Conservation (phyloP, 2,888 invertebrate genomes). For the Perizoma affinitatum region DNA sequence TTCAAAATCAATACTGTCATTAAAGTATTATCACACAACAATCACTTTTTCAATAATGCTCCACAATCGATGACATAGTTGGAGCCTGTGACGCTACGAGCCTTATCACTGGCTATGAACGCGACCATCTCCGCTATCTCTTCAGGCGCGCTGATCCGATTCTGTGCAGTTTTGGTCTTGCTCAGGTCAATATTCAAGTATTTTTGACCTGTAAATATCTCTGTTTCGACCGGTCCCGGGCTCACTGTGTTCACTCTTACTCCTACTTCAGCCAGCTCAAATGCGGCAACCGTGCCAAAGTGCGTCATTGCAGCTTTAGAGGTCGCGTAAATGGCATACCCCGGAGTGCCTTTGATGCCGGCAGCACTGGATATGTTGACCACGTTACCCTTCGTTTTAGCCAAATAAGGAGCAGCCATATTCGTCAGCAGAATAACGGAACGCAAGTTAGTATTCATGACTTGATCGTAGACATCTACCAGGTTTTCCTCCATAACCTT, state of each 20-base stretch:
- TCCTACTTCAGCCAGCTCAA: slow-evolving; percentile 83
- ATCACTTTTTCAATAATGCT: slow-evolving; percentile 59
- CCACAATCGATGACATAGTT: slow-evolving; percentile 41
- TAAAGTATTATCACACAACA: neutral
- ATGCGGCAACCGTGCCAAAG: slow-evolving; percentile 87
- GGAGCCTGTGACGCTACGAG: slow-evolving; percentile 33
- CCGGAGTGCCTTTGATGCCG: slow-evolving; percentile 15
- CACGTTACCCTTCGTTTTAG: slow-evolving; percentile 53
- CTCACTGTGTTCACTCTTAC: slow-evolving; percentile 88
- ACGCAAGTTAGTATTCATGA: slow-evolving; percentile 50
- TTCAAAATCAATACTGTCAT: neutral
- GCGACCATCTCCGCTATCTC: slow-evolving; percentile 31
- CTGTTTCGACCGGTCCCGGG: slow-evolving; percentile 87
- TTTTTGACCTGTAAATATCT: slow-evolving; percentile 24
- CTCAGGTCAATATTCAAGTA: slow-evolving; percentile 11
- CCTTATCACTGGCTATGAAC: slow-evolving; percentile 33
- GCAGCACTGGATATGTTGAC: slow-evolving; percentile 56
- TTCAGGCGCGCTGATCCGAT: slow-evolving; percentile 27
- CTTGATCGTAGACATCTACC: slow-evolving; percentile 46
- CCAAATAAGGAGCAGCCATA: slow-evolving; percentile 48
- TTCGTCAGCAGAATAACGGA: slow-evolving; percentile 46
- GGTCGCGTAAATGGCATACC: slow-evolving; percentile 79
- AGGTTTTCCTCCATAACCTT: slow-evolving; percentile 42
- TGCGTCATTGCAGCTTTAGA: slow-evolving; percentile 90
- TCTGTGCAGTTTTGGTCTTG: slow-evolving; percentile 20